phyloP scores from a whole-genome alignment of 2,888 invertebrate genomes.

The Sphaerophoria rueppellii region DNA sequence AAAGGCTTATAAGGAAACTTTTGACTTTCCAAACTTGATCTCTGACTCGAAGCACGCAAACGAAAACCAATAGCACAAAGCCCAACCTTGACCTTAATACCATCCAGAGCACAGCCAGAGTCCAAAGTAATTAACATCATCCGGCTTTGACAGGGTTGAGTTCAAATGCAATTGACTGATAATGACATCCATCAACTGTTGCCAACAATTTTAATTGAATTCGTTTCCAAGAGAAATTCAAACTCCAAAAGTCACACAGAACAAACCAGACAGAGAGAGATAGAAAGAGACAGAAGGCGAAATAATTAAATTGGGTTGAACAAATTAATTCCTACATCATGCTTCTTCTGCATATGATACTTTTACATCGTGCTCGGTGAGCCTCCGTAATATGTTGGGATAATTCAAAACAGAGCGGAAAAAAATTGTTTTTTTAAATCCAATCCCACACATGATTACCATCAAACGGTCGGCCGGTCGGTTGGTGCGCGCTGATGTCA shows the following conservation, averaged over 20 bases:
- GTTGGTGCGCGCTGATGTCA: slow-evolving; percentile 3
- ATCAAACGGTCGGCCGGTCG: not conserved
- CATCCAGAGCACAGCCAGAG: not conserved
- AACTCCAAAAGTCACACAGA: slow-evolving; percentile 1
- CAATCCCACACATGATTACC: slow-evolving; percentile 46
- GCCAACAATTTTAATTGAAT: slow-evolving; percentile 32
- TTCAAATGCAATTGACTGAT: slow-evolving; percentile 35
- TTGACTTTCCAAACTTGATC: too few species aligned
- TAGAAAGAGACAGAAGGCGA: not conserved
- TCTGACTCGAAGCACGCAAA: too few species aligned
- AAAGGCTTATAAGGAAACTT: too few species aligned
- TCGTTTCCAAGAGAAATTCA: slow-evolving; percentile 32
- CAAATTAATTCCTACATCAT: slow-evolving; percentile 41
- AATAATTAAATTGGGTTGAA: slow-evolving; percentile 43
- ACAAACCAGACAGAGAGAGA: not conserved
- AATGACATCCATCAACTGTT: slow-evolving; percentile 17
- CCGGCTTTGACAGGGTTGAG: slow-evolving; percentile 23
- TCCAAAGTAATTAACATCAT: slow-evolving; percentile 3
- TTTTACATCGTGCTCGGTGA: not conserved
- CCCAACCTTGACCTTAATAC: not conserved
- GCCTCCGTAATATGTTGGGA: not conserved
- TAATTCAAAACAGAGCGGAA: not conserved
- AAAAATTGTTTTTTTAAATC: slow-evolving; percentile 1
- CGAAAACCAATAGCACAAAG: not conserved
- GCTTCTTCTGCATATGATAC: not conserved